A percentile compares a stretch with the other conserved stretches of the same genome.
Conservation (phyloP, 2,113 vertebrate genomes). For the Zapornia atra region DNA sequence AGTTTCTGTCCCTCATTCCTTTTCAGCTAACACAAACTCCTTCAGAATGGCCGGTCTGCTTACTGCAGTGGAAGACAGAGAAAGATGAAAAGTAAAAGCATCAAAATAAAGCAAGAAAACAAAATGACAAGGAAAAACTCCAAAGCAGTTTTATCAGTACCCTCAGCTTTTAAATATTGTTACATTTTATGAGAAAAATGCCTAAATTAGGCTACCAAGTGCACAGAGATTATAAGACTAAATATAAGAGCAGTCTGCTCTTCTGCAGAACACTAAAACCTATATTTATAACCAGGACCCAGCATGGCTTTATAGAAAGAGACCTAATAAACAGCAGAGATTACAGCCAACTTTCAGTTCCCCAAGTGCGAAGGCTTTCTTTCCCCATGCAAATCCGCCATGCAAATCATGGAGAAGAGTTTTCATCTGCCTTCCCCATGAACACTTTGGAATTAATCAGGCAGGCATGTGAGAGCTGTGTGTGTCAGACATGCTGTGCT, state of each 20-base stretch:
- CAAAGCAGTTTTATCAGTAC: neutral
- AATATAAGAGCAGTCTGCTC: neutral
- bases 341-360: neutral
- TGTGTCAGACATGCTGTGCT: neutral
- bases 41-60: neutral
- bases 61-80: neutral
- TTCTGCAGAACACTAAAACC: neutral
- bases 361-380: neutral
- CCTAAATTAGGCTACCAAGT: neutral
- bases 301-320: neutral
- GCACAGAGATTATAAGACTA: neutral
- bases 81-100: conserved; percentile 28
- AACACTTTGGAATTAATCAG: neutral
- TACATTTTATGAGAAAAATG: neutral
- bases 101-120: conserved; percentile 6
- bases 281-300: neutral
- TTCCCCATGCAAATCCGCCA: neutral
- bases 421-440: neutral
- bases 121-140: neutral
- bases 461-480: neutral
- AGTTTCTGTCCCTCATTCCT: neutral
- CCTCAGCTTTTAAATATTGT: neutral
- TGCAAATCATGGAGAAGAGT: neutral
- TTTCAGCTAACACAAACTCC: neutral
- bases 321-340: neutral